Base-by-base conservation (phyloP, 2,888 invertebrate genomes). In the Amphipyra berbera region DNA sequence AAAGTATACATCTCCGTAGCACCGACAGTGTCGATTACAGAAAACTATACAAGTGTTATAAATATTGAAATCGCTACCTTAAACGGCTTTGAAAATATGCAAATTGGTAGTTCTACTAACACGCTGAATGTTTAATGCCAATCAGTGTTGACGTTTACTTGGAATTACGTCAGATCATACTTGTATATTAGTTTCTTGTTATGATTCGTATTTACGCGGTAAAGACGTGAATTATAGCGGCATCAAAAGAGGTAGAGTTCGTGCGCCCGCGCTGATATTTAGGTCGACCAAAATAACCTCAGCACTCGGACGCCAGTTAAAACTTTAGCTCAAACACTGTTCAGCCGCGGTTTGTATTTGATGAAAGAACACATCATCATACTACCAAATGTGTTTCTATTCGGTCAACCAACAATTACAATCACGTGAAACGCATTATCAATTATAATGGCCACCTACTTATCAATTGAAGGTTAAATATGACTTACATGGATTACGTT, bases 221-320 rank as follows among this genome's bases (percentile, higher is more conserved):
- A 79, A 86, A 86, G 82, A 84, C 75, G 53, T 67, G 53, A 85
- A 85, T 82, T 85, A 81, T 77, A 76, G 73, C 82, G 62, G 73
- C 77, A 78, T 77, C 75, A 75, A 73, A 79, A 71, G 82, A 82
- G 77, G 80, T 79, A 78, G 74, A 73, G 82, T 81, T 69, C 64
- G 81, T 82, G 82, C 85, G 88, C 83, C 78, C 82, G 88, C 87
- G 84, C 85, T 84, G 89, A 90, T 92, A 95, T 95, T 93, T 93
- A 92, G 94, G 94, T 93, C 94, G 93, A 86, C 89, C 79, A 78
- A 95, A 94, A 94, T 94, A 95, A 87, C 92, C 84, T 69, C 77
- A 79, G 70, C 85, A 81, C 88, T 86, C 86, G 83, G 81, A 85
- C 82, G 85, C 83, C 82, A 82, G 79, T 82, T 87, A 80, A 82